These are phyloP conservation scores for Bathybates hornii DNA, from an alignment of 2,113 vertebrate genomes.

Conservation along the genomic window DNA sequence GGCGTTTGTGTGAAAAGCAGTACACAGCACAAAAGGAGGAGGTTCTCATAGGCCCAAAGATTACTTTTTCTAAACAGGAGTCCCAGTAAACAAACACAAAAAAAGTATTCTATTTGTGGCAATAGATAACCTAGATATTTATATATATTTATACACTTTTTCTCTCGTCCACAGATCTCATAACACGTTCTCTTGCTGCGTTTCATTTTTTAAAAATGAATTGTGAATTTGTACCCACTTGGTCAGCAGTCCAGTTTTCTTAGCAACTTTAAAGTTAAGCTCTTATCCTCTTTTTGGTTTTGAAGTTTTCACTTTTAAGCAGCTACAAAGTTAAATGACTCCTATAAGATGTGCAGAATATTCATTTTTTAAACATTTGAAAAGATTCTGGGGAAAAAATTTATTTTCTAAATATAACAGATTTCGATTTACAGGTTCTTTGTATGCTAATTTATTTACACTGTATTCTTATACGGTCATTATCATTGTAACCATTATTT, in stretches of 20 bases:
- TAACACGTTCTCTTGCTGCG: background rate
- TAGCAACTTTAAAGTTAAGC: background rate
- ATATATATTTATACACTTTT: background rate
- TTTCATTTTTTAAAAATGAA: background rate
- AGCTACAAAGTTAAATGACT: conserved; percentile 26
- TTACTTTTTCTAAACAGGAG: background rate
- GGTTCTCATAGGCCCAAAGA: background rate
- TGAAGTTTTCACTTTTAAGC: conserved; percentile 23
- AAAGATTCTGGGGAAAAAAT: background rate
- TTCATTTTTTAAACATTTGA: background rate
- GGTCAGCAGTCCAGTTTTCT: conserved; percentile 1
- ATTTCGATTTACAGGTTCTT: background rate
- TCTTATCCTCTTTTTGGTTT: conserved; percentile 16
- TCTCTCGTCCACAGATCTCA: background rate
- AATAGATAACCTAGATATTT: background rate
- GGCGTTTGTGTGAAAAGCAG: conserved; percentile 8
- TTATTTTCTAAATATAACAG: background rate
- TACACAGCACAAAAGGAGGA: background rate
- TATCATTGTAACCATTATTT: background rate
- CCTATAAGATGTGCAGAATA: conserved; percentile 2
- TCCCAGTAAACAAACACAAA: background rate
- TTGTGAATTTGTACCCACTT: background rate
- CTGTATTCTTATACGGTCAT: background rate
- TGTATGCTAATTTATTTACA: background rate
- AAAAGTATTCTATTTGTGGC: background rate